Evolutionary conservation across 1,140 invertebrate genomes (phyloP), one percentile per base, ranked within the genome.

Genomic region (Dendrolimus kikuchii): DNA sequence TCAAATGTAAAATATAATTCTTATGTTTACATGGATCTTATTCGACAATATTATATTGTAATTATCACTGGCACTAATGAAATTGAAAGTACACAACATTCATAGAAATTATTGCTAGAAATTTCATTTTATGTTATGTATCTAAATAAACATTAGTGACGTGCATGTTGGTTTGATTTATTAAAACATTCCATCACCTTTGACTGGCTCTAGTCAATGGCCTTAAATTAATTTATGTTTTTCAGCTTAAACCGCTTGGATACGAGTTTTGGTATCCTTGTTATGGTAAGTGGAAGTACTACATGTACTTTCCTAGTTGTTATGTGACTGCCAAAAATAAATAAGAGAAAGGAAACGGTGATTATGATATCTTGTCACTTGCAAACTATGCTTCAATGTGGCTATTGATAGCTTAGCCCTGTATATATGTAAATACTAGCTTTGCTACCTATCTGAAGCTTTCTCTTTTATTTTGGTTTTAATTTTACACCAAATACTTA

Each of bases 271-370:
- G 76, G 70, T 82, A 79, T 74, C 76, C 70, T 66, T 77, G 46
- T 62, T 63, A 83, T 84, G 82, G 82, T 86, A 86, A 86, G 82
- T 86, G 81, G 68, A 81, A 68, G 80, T 86, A 86, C 79, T 53
- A 54, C 43, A 51, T 62, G 80, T 86, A 82, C 82, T 74, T 77
- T 80, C 77, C 68, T 79, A 58, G 23, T 23, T 23, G 46, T 57
- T 63, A 54, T 50, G 52, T 62, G 57, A 46, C 57, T 64, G 64
- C 41, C 57, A 64, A 62, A 64, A 66, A 62, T 58, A 59, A 55
- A 45, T 51, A 36, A 6, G 8, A 42, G 40, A 36, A 36, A 44
- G 23, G 45, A 8, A 8, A 10, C 10, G 3, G 5, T 41, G 40
- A 38, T 7, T 7, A 23, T 9, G 23, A 44, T 5, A 9, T 44